A percentile compares a stretch with the other conserved stretches of the same genome.
phyloP scores from a whole-genome alignment of 2,888 invertebrate species.

The Cryptocheilus praepositus region DNA sequence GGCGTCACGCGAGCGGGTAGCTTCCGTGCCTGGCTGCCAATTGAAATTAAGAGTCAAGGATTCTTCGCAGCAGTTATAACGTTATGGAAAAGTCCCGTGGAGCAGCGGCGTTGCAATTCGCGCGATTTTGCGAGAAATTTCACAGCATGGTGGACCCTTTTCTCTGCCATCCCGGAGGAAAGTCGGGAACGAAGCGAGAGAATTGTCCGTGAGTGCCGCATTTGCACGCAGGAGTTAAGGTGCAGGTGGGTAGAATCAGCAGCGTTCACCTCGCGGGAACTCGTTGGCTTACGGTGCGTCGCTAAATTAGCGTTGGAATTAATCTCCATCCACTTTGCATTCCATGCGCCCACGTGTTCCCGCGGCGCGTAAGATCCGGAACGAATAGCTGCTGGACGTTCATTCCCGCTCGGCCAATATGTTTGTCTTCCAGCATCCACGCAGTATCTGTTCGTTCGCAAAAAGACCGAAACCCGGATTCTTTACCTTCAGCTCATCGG shows the following conservation, averaged over 20 bases:
- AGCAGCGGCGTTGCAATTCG: not conserved
- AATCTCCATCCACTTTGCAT: conserved; percentile 40
- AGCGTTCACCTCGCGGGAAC: conserved; percentile 18
- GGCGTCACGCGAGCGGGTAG: too few species aligned
- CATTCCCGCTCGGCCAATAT: conserved; percentile 19
- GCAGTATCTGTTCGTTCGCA: too few species aligned
- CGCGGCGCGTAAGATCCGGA: not conserved
- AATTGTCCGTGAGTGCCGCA: conserved; percentile 25
- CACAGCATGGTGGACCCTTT: not conserved
- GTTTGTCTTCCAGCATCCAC: conserved; percentile 2
- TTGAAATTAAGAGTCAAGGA: too few species aligned
- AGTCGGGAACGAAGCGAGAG: conserved; percentile 8
- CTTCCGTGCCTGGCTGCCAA: too few species aligned
- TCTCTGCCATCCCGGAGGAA: not conserved
- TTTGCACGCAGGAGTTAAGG: conserved; percentile 32
- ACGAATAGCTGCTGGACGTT: conserved; percentile 12
- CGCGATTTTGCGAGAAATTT: conserved; percentile 14
- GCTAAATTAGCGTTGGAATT: conserved; percentile 46
- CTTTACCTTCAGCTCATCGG: too few species aligned
- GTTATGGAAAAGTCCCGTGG: too few species aligned
- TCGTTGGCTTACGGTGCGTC: conserved; percentile 26
- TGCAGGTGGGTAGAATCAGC: conserved; percentile 2
- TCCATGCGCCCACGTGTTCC: conserved; percentile 16
- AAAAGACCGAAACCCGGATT: too few species aligned
- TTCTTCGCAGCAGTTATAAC: too few species aligned